Evolutionary conservation across 2,797 vertebrate species (phyloP).

Genomic region (Danio tinwini): DNA sequence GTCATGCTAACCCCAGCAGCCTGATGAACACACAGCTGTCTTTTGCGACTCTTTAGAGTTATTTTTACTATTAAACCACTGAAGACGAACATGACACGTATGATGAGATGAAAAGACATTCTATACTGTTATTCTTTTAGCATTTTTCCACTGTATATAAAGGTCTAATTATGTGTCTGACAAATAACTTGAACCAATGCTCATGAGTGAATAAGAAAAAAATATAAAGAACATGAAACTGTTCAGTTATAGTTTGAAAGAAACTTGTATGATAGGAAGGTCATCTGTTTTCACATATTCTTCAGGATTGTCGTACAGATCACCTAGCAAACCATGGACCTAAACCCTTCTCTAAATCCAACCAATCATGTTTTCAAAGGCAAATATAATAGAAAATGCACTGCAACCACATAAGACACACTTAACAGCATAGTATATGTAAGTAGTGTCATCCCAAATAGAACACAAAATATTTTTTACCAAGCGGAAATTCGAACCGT

Average conservation of each 20-base stretch:
- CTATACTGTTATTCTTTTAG: no score
- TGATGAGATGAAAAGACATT: neutral
- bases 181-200: neutral
- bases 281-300: conserved; percentile 11
- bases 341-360: no score
- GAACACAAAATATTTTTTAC: no score
- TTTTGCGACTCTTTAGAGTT: conserved; percentile 12
- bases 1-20: neutral
- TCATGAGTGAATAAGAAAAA: neutral
- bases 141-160: neutral
- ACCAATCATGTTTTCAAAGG: no score
- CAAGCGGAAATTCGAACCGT: no score
- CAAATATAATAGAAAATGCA: no score
- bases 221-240: neutral
- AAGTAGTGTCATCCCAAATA: no score
- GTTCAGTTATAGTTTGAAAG: neutral
- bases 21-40: conserved; percentile 17
- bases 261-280: neutral
- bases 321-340: no score
- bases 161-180: neutral
- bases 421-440: no score
- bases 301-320: no score
- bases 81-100: neutral
- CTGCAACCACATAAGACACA: no score
- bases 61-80: conserved; percentile 20